Conservation (phyloP, 2,113 vertebrate genomes). For the Sisor rabdophorus region DNA sequence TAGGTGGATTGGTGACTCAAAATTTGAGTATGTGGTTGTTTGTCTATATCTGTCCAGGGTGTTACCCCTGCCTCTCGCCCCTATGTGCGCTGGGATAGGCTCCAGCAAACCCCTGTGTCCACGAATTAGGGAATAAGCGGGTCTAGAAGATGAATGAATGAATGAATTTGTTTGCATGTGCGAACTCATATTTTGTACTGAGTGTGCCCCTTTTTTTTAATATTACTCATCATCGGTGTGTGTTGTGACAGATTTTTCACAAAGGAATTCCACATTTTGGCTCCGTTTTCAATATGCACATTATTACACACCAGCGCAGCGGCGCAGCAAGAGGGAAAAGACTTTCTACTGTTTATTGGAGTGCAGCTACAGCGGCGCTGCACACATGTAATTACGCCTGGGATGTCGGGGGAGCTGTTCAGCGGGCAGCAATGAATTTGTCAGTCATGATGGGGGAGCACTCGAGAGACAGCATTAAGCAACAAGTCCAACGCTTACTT, state of each 20-base stretch:
- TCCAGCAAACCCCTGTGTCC: too few relatives aligned
- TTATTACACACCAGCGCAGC: slow-evolving; percentile 24
- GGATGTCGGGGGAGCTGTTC: slow-evolving; percentile 40
- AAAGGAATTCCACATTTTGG: slow-evolving; percentile 32
- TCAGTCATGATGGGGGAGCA: slow-evolving; percentile 40
- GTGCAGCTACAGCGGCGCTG: slow-evolving; percentile 25
- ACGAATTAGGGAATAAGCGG: too few relatives aligned
- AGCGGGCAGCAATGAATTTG: slow-evolving; percentile 42
- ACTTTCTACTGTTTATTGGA: slow-evolving; percentile 33
- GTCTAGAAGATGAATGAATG: too few relatives aligned
- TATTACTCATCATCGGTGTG: slow-evolving; percentile 22
- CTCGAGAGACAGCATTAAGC: slow-evolving; percentile 32
- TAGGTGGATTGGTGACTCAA: too few relatives aligned
- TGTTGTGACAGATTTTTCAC: slow-evolving; percentile 32
- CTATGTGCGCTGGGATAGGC: too few relatives aligned
- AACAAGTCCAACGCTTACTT: slow-evolving; percentile 30
- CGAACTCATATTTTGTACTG: slow-evolving; percentile 1
- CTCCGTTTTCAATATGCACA: slow-evolving; percentile 37
- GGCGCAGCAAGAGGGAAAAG: slow-evolving; percentile 1
- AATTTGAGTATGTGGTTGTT: too few relatives aligned
- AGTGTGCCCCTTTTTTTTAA: slow-evolving; percentile 20
- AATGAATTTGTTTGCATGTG: neutral
- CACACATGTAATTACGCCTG: slow-evolving; percentile 37
- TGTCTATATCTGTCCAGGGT: too few relatives aligned
- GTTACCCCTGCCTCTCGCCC: too few relatives aligned